Conservation (phyloP, 2,113 vertebrate species). For the Pleuronectes platessa region DNA sequence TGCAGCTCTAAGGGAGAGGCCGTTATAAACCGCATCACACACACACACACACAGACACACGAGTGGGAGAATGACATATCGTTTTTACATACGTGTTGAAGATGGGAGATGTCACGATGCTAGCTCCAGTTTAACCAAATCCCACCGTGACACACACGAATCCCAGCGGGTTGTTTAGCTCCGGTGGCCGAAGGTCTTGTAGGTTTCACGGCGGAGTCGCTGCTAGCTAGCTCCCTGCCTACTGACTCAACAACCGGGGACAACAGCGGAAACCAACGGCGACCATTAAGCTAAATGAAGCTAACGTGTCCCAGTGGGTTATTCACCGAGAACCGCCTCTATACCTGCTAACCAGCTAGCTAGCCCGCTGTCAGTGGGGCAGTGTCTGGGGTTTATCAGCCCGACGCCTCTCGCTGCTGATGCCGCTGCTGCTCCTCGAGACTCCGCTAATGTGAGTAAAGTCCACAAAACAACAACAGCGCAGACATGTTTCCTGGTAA, state of each 20-base stretch:
- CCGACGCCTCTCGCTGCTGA: conserved; percentile 54
- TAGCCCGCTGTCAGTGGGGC: conserved; percentile 5
- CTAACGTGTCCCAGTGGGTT: neutral
- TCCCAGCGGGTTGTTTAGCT: conserved; percentile 7
- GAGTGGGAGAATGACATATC: neutral
- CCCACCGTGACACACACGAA: conserved; percentile 7
- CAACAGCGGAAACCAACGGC: neutral
- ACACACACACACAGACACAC: neutral
- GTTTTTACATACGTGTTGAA: conserved; percentile 58
- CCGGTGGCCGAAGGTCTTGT: conserved; percentile 17
- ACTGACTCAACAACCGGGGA: neutral
- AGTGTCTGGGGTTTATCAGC: conserved; percentile 12
- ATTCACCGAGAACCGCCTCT: neutral
- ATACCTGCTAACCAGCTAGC: neutral
- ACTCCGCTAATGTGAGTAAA: conserved; percentile 48
- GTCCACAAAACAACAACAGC: neutral
- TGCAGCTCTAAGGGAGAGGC: conserved; percentile 9
- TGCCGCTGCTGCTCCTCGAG: conserved; percentile 64
- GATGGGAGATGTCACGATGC: conserved; percentile 41
- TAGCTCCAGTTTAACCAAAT: conserved; percentile 65
- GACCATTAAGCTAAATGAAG: neutral
- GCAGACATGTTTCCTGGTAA: conserved; percentile 1
- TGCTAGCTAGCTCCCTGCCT: conserved; percentile 51
- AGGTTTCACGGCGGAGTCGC: conserved; percentile 21
- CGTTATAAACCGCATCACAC: neutral